Conservation (phyloP, 2,797 vertebrate species). For the Heterohyrax brucei region DNA sequence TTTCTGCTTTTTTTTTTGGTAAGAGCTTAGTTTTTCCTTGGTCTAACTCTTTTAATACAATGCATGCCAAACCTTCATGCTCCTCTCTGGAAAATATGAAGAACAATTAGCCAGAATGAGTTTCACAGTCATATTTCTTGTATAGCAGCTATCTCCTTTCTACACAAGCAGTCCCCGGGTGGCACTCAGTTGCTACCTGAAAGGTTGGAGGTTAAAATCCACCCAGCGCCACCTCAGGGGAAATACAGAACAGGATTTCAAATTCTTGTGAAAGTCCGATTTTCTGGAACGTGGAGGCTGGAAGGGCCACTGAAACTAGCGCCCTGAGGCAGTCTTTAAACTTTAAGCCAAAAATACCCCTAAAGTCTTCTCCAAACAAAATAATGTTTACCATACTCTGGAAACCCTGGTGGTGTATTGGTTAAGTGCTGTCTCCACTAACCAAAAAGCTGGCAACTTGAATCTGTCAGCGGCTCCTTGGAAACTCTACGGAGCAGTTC, state of each 20-base stretch:
- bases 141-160: not conserved
- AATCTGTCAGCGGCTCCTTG: no score
- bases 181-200: not conserved
- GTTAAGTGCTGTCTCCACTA: no score
- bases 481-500: no score
- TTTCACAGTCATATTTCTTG: slow-evolving; percentile 16
- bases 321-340: not conserved
- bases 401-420: no score
- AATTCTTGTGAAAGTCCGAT: not conserved
- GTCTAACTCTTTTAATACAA: not conserved
- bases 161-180: not conserved
- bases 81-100: slow-evolving; percentile 34
- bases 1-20: no score
- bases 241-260: not conserved
- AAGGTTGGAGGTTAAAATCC: not conserved
- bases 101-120: not conserved
- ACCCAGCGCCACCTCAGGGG: no score
- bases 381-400: not conserved
- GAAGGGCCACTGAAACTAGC: not conserved
- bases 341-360: not conserved
- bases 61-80: not conserved
- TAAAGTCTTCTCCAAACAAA: not conserved
- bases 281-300: not conserved
- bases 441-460: no score
- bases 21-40: not conserved